Evolutionary conservation across 1,140 invertebrate genomes (phyloP).

Genomic region (Plectrocnemia conspersa): DNA sequence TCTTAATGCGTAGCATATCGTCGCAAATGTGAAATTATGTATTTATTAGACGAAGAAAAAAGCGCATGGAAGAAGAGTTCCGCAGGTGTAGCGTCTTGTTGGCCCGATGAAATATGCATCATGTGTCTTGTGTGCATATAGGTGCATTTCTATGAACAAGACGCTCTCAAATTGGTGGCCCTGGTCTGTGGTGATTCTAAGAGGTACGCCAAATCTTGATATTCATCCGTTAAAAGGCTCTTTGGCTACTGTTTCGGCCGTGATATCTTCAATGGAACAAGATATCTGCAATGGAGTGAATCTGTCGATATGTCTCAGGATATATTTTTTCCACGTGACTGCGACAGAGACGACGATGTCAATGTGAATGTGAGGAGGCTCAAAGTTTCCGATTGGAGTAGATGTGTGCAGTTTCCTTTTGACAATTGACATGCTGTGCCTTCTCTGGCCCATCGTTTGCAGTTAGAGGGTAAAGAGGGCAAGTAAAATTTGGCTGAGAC

Average conservation of each 20-base stretch:
- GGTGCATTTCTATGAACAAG: too few relatives aligned
- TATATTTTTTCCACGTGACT: conserved; percentile 38
- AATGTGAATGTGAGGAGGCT: conserved; percentile 34
- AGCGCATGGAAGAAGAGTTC: too few relatives aligned
- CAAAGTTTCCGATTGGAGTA: conserved; percentile 30
- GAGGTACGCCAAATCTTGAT: neutral
- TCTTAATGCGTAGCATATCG: too few relatives aligned
- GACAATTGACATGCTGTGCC: too few relatives aligned
- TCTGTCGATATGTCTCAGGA: conserved; percentile 43
- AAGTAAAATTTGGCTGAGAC: conserved; percentile 35
- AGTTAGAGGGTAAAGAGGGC: too few relatives aligned
- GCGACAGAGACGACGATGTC: conserved; percentile 42
- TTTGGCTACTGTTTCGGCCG: neutral
- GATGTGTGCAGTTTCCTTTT: conserved; percentile 18
- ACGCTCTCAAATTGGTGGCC: neutral
- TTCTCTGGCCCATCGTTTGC: too few relatives aligned
- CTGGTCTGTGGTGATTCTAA: neutral
- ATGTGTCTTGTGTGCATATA: too few relatives aligned
- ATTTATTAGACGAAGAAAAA: too few relatives aligned
- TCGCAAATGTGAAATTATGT: too few relatives aligned
- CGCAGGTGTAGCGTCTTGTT: too few relatives aligned
- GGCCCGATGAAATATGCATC: too few relatives aligned
- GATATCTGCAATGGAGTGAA: conserved; percentile 45
- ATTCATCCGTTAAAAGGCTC: neutral
- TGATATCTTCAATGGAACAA: neutral